phyloP scores from a whole-genome alignment of 2,888 invertebrate genomes.

The Sinhomidia bicolor region DNA sequence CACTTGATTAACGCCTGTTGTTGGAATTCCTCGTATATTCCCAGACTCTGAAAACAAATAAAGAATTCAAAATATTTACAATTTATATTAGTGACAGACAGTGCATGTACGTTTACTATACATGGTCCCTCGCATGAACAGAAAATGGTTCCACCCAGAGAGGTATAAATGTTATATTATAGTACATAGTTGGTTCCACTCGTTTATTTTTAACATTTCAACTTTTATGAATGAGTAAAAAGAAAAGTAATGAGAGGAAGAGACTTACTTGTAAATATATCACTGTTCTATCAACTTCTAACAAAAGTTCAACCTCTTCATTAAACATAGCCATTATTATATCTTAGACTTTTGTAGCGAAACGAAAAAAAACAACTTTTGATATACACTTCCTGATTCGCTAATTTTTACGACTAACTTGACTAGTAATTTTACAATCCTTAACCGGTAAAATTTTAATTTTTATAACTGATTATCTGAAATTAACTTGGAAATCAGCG shows the following conservation, averaged over 20 bases:
- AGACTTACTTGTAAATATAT: not conserved
- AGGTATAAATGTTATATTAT: too few relatives aligned
- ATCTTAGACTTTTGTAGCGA: not conserved
- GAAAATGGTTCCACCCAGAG: too few relatives aligned
- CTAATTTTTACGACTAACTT: not conserved
- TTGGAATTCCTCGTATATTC: slow-evolving; percentile 89
- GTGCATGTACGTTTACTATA: too few relatives aligned
- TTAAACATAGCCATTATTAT: not conserved
- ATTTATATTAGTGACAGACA: too few relatives aligned
- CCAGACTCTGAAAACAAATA: slow-evolving; percentile 85
- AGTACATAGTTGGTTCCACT: too few relatives aligned
- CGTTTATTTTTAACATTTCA: too few relatives aligned
- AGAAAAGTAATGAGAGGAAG: too few relatives aligned
- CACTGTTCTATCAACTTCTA: not conserved
- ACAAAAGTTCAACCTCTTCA: not conserved
- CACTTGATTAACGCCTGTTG: slow-evolving; percentile 87
- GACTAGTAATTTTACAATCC: not conserved
- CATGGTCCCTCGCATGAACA: too few relatives aligned
- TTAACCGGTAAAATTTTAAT: not conserved
- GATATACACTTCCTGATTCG: too few relatives aligned
- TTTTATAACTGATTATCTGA: not conserved
- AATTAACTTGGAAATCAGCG: too few relatives aligned
- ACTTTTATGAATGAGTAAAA: not conserved
- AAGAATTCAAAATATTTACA: not conserved
- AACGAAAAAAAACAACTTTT: too few relatives aligned